phyloP scores from a whole-genome alignment of 2,888 invertebrate species.

The Archaeoteleia sp. region DNA sequence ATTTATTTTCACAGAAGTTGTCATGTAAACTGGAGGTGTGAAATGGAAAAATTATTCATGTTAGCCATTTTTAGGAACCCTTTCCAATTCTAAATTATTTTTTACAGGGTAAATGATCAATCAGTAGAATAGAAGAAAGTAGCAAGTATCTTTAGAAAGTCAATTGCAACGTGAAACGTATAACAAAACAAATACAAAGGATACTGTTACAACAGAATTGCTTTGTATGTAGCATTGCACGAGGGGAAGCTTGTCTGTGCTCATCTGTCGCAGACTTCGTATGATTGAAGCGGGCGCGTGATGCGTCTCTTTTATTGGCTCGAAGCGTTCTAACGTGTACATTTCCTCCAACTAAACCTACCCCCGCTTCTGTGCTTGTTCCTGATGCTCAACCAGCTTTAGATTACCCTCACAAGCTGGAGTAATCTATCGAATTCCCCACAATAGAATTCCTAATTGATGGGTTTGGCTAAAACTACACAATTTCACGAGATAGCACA shows the following conservation, averaged over 20 bases:
- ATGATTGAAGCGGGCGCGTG: conserved; percentile 65
- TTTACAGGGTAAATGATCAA: conserved; percentile 18
- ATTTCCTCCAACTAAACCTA: conserved; percentile 54
- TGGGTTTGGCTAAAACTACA: conserved; percentile 17
- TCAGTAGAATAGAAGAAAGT: conserved; percentile 22
- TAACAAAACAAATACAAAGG: conserved; percentile 29
- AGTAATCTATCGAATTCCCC: conserved; percentile 59
- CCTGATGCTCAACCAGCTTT: conserved; percentile 29
- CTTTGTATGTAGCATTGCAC: conserved; percentile 44
- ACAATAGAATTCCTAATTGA: conserved; percentile 36
- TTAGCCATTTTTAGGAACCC: too few relatives aligned
- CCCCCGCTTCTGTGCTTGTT: conserved; percentile 11
- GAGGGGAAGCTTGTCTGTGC: conserved; percentile 67
- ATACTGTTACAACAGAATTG: conserved; percentile 16
- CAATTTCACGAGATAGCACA: conserved; percentile 11
- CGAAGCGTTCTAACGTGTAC: conserved; percentile 59
- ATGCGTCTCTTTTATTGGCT: conserved; percentile 64
- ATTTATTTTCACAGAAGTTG: too few relatives aligned
- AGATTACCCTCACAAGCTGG: conserved; percentile 44
- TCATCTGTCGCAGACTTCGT: conserved; percentile 69
- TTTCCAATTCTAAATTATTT: conserved; percentile 6
- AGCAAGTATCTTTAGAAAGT: conserved; percentile 30
- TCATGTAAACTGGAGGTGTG: too few relatives aligned
- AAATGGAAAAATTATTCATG: too few relatives aligned
- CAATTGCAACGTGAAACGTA: conserved; percentile 20